Evolutionary conservation across 2,888 invertebrate species (phyloP).

Genomic region (Lingula anatina): DNA sequence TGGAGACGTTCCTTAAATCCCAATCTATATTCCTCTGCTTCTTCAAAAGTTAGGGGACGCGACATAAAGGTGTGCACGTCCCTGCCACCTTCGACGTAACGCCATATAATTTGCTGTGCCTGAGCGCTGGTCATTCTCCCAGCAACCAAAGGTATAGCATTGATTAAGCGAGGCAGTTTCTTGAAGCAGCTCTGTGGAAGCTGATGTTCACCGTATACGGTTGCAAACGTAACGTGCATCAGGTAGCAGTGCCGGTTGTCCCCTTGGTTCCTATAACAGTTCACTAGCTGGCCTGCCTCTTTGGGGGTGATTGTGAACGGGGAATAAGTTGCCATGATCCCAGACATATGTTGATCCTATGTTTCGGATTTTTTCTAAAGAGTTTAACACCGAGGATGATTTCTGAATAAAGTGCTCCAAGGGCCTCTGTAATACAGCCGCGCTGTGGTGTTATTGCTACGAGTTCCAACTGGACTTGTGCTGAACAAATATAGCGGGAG

Average conservation of each 20-base stretch:
- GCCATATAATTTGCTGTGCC: constrained; percentile 31
- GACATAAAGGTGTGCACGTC: constrained; percentile 34
- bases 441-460: no score
- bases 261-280: constrained; percentile 13
- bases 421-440: no score
- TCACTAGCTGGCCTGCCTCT: constrained; percentile 27
- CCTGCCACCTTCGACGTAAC: constrained; percentile 32
- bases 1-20: constrained; percentile 28
- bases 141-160: constrained; percentile 42
- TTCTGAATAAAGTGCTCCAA: no score
- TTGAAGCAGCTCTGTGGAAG: constrained; percentile 34
- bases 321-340: constrained; percentile 21
- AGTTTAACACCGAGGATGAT: no score
- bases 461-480: no score
- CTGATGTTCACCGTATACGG: constrained; percentile 32
- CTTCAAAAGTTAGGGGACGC: constrained; percentile 31
- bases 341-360: no score
- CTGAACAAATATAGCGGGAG: no score
- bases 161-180: constrained; percentile 37
- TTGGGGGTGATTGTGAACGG: constrained; percentile 31
- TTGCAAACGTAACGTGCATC: constrained; percentile 31
- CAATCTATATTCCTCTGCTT: constrained; percentile 32
- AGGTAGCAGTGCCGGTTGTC: constrained; percentile 33
- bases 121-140: constrained; percentile 34
- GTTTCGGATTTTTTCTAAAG: no score